These are phyloP conservation scores for Anoplolepis gracilipes DNA, from an alignment of 1,140 invertebrate species.

Conservation along the genomic window DNA sequence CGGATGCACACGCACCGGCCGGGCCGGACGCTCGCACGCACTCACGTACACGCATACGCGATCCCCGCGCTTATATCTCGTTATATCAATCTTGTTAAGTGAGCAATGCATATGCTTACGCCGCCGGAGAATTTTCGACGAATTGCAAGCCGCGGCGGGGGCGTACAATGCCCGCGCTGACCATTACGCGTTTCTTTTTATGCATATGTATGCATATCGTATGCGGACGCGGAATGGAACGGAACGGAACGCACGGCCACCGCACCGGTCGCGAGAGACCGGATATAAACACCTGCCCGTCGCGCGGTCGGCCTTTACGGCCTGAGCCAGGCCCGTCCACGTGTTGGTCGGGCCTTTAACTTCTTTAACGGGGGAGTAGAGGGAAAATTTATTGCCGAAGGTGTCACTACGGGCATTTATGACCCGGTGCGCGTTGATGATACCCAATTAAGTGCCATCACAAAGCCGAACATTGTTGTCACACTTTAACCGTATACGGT, in stretches of 20 bases:
- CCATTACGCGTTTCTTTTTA: conserved; percentile 72
- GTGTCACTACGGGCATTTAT: conserved; percentile 66
- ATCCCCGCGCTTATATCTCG: conserved; percentile 60
- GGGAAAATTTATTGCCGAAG: conserved; percentile 75
- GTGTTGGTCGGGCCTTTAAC: conserved; percentile 73
- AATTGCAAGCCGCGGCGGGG: conserved; percentile 71
- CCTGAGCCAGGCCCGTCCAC: conserved; percentile 62
- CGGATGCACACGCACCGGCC: conserved; percentile 72
- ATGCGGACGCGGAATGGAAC: conserved; percentile 66
- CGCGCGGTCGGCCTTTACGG: conserved; percentile 78
- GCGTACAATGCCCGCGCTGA: conserved; percentile 80
- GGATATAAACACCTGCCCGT: conserved; percentile 84
- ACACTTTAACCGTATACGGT: not conserved
- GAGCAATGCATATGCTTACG: conserved; percentile 82
- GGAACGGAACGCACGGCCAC: conserved; percentile 61
- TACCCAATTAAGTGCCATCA: conserved; percentile 66
- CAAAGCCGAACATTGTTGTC: conserved; percentile 59
- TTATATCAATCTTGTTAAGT: conserved; percentile 82
- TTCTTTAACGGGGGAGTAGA: conserved; percentile 68
- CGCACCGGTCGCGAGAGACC: conserved; percentile 75
- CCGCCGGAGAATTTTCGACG: conserved; percentile 73
- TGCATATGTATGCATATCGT: conserved; percentile 78
- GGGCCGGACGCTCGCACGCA: conserved; percentile 50
- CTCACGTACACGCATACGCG: not conserved
- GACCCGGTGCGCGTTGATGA: conserved; percentile 70